Percentiles rank a stretch among this genome's conserved stretches.
phyloP scores from a whole-genome alignment of 1,140 invertebrate species.

The Pseudobourletiella spinata region DNA sequence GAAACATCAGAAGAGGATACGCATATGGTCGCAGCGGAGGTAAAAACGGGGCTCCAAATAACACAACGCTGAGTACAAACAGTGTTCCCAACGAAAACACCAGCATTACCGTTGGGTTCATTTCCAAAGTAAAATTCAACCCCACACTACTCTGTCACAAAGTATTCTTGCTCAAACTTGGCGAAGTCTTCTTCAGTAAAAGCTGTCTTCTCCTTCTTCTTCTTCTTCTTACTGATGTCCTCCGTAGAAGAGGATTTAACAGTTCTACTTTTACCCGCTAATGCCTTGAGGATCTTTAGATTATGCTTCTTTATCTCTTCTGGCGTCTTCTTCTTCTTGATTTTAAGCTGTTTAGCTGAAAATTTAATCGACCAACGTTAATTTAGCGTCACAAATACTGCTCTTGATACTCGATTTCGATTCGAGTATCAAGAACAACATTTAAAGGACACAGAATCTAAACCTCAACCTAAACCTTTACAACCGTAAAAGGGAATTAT shows the following conservation, averaged over 20 bases:
- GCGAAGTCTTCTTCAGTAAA: conserved; percentile 34
- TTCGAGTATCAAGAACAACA: too few relatives aligned
- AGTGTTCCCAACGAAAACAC: conserved; percentile 9
- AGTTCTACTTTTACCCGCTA: neutral
- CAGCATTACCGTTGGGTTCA: conserved; percentile 20
- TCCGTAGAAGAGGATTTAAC: neutral
- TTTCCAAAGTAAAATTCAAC: conserved; percentile 3
- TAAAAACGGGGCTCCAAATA: conserved; percentile 34
- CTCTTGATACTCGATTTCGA: too few relatives aligned
- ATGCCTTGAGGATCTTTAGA: conserved; percentile 19
- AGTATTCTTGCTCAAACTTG: conserved; percentile 34
- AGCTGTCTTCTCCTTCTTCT: conserved; percentile 11
- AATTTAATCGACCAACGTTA: neutral
- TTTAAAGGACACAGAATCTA: too few relatives aligned
- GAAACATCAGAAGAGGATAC: conserved; percentile 12
- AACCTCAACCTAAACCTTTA: too few relatives aligned
- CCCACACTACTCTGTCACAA: conserved; percentile 16
- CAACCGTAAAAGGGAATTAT: too few relatives aligned
- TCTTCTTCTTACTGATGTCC: conserved; percentile 5
- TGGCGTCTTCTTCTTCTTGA: conserved; percentile 4
- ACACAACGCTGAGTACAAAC: conserved; percentile 3
- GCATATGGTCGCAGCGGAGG: conserved; percentile 23
- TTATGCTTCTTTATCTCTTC: conserved; percentile 23
- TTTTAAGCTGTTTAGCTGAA: neutral
- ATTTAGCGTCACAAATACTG: too few relatives aligned